A percentile compares a stretch with the other conserved stretches of the same genome.
phyloP scores from a whole-genome alignment of 2,888 invertebrate genomes.

The Andrena chrysosceles region DNA sequence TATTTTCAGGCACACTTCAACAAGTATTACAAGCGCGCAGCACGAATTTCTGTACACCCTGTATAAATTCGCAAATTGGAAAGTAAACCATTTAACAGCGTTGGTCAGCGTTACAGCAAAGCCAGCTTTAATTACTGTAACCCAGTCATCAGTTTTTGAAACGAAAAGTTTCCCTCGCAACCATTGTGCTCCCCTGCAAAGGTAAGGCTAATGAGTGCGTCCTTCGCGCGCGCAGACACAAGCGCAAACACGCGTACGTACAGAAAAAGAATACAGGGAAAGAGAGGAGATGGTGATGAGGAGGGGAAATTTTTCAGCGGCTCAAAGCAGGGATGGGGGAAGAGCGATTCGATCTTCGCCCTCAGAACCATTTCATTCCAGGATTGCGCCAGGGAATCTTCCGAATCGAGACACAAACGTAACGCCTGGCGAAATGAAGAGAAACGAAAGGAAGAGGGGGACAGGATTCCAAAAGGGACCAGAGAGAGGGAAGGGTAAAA shows the following conservation, averaged over 20 bases:
- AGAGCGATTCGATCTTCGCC: constrained; percentile 72
- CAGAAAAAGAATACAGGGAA: constrained; percentile 3
- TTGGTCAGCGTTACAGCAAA: constrained; percentile 22
- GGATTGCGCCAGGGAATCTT: constrained; percentile 55
- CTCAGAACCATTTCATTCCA: constrained; percentile 71
- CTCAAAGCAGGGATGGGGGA: constrained; percentile 65
- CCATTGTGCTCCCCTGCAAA: constrained; percentile 53
- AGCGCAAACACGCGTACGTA: neutral
- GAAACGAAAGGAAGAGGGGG: constrained; percentile 39
- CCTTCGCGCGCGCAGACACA: constrained; percentile 26
- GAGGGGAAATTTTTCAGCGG: constrained; percentile 64
- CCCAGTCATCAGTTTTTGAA: constrained; percentile 39
- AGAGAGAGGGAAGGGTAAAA: constrained; percentile 64
- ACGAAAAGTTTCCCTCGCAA: constrained; percentile 25
- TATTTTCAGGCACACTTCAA: too few relatives aligned
- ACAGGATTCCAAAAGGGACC: constrained; percentile 34
- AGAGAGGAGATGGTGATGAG: neutral
- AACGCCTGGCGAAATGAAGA: constrained; percentile 58
- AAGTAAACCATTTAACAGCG: constrained; percentile 18
- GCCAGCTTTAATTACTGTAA: constrained; percentile 34
- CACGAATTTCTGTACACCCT: neutral
- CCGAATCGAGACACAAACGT: constrained; percentile 69
- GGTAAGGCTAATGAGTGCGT: constrained; percentile 66
- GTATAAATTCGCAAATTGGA: constrained; percentile 1
- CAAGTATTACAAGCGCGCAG: neutral